Base-by-base conservation (phyloP, 2,888 invertebrate species). In the Papilio elwesi region DNA sequence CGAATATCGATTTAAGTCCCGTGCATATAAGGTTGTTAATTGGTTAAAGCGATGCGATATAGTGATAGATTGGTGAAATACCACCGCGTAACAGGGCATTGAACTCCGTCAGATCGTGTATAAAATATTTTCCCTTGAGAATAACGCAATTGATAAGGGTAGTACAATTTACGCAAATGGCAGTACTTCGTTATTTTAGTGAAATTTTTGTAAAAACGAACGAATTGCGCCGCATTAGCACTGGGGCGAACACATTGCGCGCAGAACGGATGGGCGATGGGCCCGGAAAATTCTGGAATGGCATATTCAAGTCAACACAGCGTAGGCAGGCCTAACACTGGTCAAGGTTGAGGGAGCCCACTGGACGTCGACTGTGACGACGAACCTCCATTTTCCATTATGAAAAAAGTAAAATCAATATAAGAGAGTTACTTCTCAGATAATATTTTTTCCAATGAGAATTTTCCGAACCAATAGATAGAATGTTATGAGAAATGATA, bases 41-140 rank as follows among this genome's bases (percentile, higher is more conserved):
- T 38, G 63, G 10, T 51, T 12, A 26, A 16, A 13, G 43, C 52
- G 43, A 49, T 66, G 1, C 13, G 6, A 55, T 57, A 62, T 62
- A 59, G 79, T 77, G 75, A 79, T 78, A 76, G 81, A 80, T 81
- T 81, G 81, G 80, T 78, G 75, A 75, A 80, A 78, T 76, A 77
- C 77, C 76, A 76, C 76, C 78, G 78, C 79, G 80, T 79, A 79
- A 80, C 77, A 77, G 81, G 81, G 79, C 82, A 80, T 76, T 82
- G 84, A 84, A 81, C 85, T 76, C 71, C 72, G 69, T 72, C 71
- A 76, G 76, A 76, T 75, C 74, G 76, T 76, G 75, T 59, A 71
- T 76, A 72, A 68, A 64, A 73, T 70, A 70, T 62, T 64, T 71
- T 70, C 73, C 70, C 62, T 55, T 69, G 66, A 64, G 38, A 49